phyloP scores from a whole-genome alignment of 1,140 invertebrate species.

The Pentalonia nigronervosa region DNA sequence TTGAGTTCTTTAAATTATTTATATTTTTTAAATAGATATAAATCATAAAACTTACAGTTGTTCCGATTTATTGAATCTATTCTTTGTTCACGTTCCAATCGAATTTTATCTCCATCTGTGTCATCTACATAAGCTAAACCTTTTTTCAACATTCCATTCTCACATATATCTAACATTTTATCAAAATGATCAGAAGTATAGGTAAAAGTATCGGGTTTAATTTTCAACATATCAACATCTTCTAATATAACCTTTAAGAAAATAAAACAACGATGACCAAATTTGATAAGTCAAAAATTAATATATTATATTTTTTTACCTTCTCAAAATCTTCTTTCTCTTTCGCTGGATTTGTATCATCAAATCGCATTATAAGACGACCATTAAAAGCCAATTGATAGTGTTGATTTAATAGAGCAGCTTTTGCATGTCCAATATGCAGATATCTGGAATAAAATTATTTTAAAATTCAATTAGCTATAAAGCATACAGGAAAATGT shows the following conservation, averaged over 20 bases:
- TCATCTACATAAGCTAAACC: no score
- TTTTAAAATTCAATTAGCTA: not conserved
- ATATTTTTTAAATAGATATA: constrained; percentile 29
- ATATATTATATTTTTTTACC: constrained; percentile 63
- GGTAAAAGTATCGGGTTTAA: constrained; percentile 92
- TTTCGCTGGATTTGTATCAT: constrained; percentile 99
- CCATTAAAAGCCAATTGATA: constrained; percentile 95
- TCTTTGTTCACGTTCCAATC: no score
- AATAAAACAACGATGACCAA: not conserved
- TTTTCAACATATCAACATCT: constrained; percentile 89
- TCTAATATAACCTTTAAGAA: constrained; percentile 85
- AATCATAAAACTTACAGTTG: no score
- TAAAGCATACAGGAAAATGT: not conserved
- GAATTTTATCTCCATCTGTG: no score
- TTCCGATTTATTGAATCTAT: no score
- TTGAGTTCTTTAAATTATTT: not conserved
- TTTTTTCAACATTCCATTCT: no score
- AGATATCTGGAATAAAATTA: constrained; percentile 76
- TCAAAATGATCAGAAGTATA: constrained; percentile 99
- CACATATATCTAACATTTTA: no score
- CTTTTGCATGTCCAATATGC: constrained; percentile 99
- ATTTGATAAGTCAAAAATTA: not conserved
- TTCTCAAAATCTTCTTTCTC: constrained; percentile 98
- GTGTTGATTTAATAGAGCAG: constrained; percentile 96
- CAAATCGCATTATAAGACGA: constrained; percentile 97